These are phyloP conservation scores for Resseliella maxima DNA, from an alignment of 2,888 invertebrate genomes.

Conservation along the genomic window DNA sequence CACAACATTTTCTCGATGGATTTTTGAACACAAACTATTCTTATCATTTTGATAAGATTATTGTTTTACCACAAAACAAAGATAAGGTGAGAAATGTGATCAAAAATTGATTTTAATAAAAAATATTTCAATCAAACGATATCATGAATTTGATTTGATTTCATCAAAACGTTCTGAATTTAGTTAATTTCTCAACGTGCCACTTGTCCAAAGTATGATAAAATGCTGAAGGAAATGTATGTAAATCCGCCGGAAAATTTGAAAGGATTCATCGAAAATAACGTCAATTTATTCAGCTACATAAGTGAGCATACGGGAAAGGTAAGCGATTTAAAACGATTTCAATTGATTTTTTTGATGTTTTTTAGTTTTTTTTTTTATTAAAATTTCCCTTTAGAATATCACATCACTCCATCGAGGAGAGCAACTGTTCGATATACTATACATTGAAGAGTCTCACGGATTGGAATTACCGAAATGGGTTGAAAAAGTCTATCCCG, in stretches of 20 bases:
- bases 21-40: slow-evolving; percentile 87
- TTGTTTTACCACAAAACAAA: slow-evolving; percentile 73
- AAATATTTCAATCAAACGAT: too few species aligned
- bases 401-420: slow-evolving; percentile 73
- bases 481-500: slow-evolving; percentile 77
- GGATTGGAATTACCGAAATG: slow-evolving; percentile 79
- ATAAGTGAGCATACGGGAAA: slow-evolving; percentile 71
- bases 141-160: neutral
- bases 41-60: slow-evolving; percentile 84
- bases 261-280: slow-evolving; percentile 69
- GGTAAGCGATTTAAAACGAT: too few species aligned
- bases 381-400: slow-evolving; percentile 62
- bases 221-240: slow-evolving; percentile 69
- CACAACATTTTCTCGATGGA: slow-evolving; percentile 82
- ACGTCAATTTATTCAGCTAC: slow-evolving; percentile 73
- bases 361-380: too few species aligned
- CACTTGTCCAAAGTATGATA: slow-evolving; percentile 70
- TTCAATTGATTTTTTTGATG: too few species aligned
- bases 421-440: slow-evolving; percentile 78
- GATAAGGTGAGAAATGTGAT: slow-evolving; percentile 75
- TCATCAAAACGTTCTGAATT: slow-evolving; percentile 60
- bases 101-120: neutral
- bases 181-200: slow-evolving; percentile 67
- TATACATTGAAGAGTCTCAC: slow-evolving; percentile 75
- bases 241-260: slow-evolving; percentile 69